phyloP scores from a whole-genome alignment of 2,888 invertebrate species.

The Pollenia amentaria region DNA sequence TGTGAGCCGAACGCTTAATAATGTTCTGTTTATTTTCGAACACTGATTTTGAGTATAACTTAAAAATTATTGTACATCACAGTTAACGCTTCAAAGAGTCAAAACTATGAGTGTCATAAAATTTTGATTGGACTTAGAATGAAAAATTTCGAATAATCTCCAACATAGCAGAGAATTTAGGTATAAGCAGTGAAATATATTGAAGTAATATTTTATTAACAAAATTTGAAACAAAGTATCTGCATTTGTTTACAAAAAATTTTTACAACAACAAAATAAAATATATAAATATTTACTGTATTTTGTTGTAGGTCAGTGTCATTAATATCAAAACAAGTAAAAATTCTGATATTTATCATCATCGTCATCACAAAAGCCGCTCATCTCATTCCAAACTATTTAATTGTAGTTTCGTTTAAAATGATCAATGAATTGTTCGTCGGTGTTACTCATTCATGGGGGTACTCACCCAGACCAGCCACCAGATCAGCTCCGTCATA shows the following conservation, averaged over 20 bases:
- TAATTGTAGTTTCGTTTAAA: conserved; percentile 16
- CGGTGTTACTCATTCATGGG: conserved; percentile 32
- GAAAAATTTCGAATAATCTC: no score
- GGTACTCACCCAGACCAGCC: not conserved
- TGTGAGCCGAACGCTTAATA: no score
- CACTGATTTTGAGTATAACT: no score
- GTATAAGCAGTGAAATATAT: no score
- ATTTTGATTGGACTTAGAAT: no score
- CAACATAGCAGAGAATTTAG: no score
- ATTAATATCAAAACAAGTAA: not conserved
- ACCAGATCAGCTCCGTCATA: not conserved
- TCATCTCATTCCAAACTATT: conserved; percentile 32
- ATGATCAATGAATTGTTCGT: conserved; percentile 53
- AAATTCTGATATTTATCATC: conserved; percentile 35
- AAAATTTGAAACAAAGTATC: no score
- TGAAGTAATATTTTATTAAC: no score
- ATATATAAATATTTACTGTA: conserved; percentile 30
- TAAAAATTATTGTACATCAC: no score
- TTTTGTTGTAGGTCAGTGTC: conserved; percentile 72
- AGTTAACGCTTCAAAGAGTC: no score
- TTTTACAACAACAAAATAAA: conserved; percentile 31
- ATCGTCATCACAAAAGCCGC: not conserved
- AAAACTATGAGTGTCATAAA: no score
- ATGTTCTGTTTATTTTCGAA: no score
- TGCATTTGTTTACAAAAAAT: conserved; percentile 24